Base-by-base conservation (phyloP, 2,888 invertebrate species). In the Limnephilus lunatus region DNA sequence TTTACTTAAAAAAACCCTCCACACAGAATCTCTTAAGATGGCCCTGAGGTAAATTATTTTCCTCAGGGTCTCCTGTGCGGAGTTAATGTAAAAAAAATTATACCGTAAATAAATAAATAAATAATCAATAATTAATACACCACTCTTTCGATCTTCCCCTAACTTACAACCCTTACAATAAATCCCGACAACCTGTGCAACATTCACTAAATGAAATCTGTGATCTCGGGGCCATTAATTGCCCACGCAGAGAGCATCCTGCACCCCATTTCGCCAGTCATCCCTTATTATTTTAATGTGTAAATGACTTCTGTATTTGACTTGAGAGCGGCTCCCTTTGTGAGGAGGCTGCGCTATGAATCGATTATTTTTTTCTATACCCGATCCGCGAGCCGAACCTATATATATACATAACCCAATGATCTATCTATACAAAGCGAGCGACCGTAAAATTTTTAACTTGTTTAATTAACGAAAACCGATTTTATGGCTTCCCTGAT, bases 261-360 rank as follows among this genome's bases (percentile, higher is more conserved):
- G 85, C 31, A 31, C 30, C 86, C 68, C 85, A 39, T 91, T 93
- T 92, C 82, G 93, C 92, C 92, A 92, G 93, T 93, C 93, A 93
- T 92, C 93, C 90, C 90, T 92, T 93, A 93, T 93, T 93, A 92
- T 90, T 91, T 91, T 92, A 91, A 93, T 93, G 91, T 92, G 89
- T 82, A 86, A 91, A 90, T 91, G 92, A 93, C 93, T 93, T 92
- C 93, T 93, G 92, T 93, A 93, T 93, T 93, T 90, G 93, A 91
- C 89, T 81, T 89, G 89, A 86, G 86, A 89, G 88, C 88, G 90
- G 92, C 87, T 3, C 48, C 86, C 85, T 90, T 89, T 88, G 87
- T 86, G 48, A 35, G 87, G 68, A 87, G n/a, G 87, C 87, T 68
- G 87, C 25, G 25, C 87, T 87, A 86, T 48, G 48, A 91, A 87